phyloP scores from a whole-genome alignment of 1,140 invertebrate species.

The Armadillidium nasatum region DNA sequence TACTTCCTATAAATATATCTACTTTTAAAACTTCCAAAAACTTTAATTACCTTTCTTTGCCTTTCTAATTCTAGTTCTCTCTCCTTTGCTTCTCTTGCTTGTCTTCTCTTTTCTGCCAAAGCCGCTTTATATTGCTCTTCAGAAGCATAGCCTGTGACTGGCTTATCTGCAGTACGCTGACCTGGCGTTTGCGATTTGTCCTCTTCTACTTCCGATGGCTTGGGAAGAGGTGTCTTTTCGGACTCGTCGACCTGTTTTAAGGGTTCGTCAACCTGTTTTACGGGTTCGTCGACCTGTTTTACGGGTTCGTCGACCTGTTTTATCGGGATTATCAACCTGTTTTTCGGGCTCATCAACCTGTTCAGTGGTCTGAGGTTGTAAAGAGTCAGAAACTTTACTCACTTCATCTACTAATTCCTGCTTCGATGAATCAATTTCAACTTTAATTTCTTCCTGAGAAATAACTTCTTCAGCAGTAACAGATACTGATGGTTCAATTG shows the following conservation, averaged over 20 bases:
- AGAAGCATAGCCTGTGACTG: conserved; percentile 48
- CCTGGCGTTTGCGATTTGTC: conserved; percentile 30
- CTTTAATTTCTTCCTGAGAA: background rate
- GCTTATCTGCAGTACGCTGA: conserved; percentile 37
- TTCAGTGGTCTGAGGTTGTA: background rate
- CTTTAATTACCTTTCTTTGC: conserved; percentile 56
- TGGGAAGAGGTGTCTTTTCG: background rate
- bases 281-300: background rate
- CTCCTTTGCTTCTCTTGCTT: conserved; percentile 79
- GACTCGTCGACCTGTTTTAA: background rate
- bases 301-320: background rate
- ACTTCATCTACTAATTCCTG: background rate
- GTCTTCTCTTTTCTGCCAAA: conserved; percentile 72
- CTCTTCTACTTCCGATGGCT: conserved; percentile 47
- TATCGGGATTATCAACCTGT: background rate
- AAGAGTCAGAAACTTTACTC: background rate
- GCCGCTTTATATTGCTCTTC: conserved; percentile 86
- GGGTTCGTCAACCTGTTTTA: background rate
- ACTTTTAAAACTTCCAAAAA: too few relatives aligned
- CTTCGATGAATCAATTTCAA: background rate
- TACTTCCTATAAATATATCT: too few relatives aligned
- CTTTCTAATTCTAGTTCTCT: conserved; percentile 75
- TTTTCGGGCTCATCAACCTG: background rate
- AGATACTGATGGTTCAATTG: too few relatives aligned
- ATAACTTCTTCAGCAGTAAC: too few relatives aligned